A percentile compares a stretch with the other conserved stretches of the same genome.
phyloP scores from a whole-genome alignment of 2,888 invertebrate species.

The Brachyopa scutellaris region DNA sequence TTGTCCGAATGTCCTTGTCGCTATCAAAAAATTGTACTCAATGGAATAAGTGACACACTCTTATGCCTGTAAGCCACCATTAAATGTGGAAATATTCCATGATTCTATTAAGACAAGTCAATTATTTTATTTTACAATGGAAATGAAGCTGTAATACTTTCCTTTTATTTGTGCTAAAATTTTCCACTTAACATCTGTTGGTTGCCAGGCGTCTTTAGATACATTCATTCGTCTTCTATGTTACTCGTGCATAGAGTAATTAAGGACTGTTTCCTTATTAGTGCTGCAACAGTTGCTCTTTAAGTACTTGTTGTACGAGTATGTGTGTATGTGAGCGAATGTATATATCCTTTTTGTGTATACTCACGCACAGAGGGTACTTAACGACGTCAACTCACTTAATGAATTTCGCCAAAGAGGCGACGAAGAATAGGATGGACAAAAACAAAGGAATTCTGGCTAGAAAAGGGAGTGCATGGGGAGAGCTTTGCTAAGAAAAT shows the following conservation, averaged over 20 bases:
- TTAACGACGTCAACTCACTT: constrained; percentile 50
- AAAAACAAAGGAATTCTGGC: constrained; percentile 21
- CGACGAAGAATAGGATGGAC: background rate
- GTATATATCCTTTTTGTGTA: constrained; percentile 5
- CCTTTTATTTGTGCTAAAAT: background rate
- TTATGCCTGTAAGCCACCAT: too few relatives aligned
- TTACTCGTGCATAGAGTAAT: constrained; percentile 39
- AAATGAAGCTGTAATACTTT: background rate
- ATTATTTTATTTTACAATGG: background rate
- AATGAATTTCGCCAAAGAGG: constrained; percentile 46
- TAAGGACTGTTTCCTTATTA: constrained; percentile 50
- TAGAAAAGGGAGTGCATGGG: constrained; percentile 6
- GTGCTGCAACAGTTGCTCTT: constrained; percentile 61
- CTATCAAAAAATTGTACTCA: background rate
- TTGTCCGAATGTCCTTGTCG: background rate
- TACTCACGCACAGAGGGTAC: constrained; percentile 34
- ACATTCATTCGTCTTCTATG: background rate
- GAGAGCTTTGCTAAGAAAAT: constrained; percentile 3
- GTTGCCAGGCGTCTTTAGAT: constrained; percentile 11
- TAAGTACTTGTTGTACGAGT: too few relatives aligned
- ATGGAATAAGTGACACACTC: too few relatives aligned
- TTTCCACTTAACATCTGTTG: constrained; percentile 20
- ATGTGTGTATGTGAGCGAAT: too few relatives aligned
- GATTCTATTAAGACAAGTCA: background rate
- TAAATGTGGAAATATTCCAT: background rate